Evolutionary conservation across 2,113 vertebrate species (phyloP).

Genomic region (Triplophysa dalaica): DNA sequence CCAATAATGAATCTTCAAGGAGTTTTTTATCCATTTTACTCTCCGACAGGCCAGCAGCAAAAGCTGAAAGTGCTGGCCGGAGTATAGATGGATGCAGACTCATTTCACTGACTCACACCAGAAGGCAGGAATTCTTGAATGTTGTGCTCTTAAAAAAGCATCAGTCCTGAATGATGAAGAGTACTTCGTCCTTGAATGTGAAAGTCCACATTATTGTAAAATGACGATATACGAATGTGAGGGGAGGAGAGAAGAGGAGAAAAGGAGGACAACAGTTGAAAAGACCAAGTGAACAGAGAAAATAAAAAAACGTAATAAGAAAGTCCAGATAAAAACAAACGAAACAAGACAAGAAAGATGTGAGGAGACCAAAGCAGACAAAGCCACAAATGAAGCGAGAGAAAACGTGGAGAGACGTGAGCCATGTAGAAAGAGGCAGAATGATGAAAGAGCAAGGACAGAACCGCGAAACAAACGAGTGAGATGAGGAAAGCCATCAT

Average conservation of each 20-base stretch:
- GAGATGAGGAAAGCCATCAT: conserved; percentile 7
- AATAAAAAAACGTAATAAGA: no score
- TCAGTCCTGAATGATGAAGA: not conserved
- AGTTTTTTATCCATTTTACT: not conserved
- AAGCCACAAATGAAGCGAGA: no score
- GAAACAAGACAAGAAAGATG: no score
- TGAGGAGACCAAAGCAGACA: no score
- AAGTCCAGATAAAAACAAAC: no score
- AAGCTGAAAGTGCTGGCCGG: conserved; percentile 6
- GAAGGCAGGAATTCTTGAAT: not conserved
- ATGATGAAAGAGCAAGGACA: conserved; percentile 35
- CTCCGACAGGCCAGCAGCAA: not conserved
- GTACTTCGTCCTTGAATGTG: not conserved
- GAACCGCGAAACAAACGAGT: conserved; percentile 1
- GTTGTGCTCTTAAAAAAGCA: not conserved
- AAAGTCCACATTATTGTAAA: not conserved
- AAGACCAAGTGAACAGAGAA: no score
- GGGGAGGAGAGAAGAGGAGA: not conserved
- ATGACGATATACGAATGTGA: not conserved
- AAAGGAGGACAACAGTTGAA: not conserved
- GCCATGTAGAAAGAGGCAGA: not conserved
- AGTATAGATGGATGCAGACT: not conserved
- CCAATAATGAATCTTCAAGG: conserved; percentile 24
- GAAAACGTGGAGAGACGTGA: not conserved
- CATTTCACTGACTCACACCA: not conserved